A percentile compares a stretch with the other conserved stretches of the same genome.
Evolutionary conservation across 2,113 vertebrate genomes (phyloP).

Genomic region (Pteronura brasiliensis): DNA sequence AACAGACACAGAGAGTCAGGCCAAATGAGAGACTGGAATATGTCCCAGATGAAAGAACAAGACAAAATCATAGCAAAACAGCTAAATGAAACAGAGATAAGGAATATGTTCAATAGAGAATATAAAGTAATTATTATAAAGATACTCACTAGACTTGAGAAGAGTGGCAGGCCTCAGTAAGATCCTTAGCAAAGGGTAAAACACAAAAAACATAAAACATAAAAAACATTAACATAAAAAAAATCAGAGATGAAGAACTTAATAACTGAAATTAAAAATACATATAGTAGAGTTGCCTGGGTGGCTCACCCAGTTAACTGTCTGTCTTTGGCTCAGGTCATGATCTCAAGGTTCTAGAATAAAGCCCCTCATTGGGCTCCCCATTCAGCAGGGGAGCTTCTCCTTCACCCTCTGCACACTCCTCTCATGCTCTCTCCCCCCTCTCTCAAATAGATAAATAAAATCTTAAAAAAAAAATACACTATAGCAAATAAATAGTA

Average conservation of each 20-base stretch:
- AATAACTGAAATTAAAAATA: not conserved
- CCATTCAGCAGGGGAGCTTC: no score
- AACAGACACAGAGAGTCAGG: not conserved
- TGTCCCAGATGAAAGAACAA: not conserved
- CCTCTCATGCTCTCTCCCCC: no score
- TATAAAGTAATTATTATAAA: not conserved
- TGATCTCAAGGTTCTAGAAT: no score
- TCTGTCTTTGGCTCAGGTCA: no score
- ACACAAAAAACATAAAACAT: not conserved
- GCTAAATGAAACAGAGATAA: not conserved
- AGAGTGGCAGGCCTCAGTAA: not conserved
- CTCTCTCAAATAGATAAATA: no score
- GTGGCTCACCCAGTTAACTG: no score
- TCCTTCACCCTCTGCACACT: no score
- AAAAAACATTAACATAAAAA: not conserved
- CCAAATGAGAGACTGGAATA: not conserved
- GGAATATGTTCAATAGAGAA: not conserved
- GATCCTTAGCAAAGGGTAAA: not conserved
- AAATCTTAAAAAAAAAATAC: no score
- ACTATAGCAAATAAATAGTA: not conserved
- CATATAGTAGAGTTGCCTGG: not conserved
- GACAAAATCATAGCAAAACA: not conserved
- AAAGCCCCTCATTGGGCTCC: no score
- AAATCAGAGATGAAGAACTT: not conserved
- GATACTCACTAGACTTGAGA: not conserved